phyloP scores from a whole-genome alignment of 1,140 invertebrate species.

The Eumaeus atala region DNA sequence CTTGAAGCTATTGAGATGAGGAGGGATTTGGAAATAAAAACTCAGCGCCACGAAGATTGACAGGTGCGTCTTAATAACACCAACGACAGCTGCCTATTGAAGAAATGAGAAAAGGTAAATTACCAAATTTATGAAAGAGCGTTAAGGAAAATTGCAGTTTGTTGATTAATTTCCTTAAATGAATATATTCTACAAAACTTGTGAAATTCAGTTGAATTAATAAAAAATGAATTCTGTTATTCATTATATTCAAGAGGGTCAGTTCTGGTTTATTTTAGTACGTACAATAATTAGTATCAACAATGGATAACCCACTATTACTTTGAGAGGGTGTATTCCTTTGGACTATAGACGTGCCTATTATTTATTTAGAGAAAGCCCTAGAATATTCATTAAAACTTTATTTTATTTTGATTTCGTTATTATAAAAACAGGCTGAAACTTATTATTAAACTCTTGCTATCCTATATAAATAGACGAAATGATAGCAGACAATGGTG shows the following conservation, averaged over 20 bases:
- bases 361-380: no score
- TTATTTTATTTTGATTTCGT: no score
- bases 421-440: constrained; percentile 3
- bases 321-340: no score
- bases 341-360: no score
- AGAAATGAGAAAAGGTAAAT: constrained; percentile 70
- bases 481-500: constrained; percentile 24
- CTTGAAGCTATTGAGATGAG: constrained; percentile 50
- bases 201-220: not conserved
- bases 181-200: not conserved
- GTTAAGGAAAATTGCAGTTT: constrained; percentile 35
- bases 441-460: not conserved
- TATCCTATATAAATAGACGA: constrained; percentile 3
- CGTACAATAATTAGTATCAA: no score
- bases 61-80: constrained; percentile 73
- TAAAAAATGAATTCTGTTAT: no score
- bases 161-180: constrained; percentile 24
- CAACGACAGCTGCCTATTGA: constrained; percentile 53
- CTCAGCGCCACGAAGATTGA: constrained; percentile 59
- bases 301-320: no score
- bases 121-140: constrained; percentile 60
- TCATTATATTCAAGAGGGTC: no score
- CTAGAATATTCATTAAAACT: no score
- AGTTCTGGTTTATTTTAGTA: no score
- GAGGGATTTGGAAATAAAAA: constrained; percentile 65